phyloP scores from a whole-genome alignment of 2,113 vertebrate genomes.

The Prolemur simus region DNA sequence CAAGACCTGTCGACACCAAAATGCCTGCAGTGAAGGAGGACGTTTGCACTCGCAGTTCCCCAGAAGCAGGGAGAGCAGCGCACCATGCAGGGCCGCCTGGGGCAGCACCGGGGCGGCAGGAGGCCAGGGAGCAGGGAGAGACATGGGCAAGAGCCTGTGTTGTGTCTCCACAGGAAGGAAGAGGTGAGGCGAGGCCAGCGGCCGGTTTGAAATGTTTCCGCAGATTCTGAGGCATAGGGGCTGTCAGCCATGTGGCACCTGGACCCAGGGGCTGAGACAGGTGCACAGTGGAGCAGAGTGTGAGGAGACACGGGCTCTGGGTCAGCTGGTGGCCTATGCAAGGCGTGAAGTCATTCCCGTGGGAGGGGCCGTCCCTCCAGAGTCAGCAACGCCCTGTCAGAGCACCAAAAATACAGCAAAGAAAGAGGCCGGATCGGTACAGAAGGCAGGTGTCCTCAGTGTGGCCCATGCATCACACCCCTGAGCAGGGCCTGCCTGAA shows the following conservation, averaged over 20 bases:
- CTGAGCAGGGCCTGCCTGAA: background rate
- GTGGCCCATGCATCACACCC: background rate
- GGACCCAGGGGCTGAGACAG: too few relatives aligned
- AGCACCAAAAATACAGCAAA: background rate
- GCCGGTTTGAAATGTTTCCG: background rate
- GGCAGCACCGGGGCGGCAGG: background rate
- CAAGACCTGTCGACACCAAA: background rate
- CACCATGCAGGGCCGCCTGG: fast-evolving
- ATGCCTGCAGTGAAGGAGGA: background rate
- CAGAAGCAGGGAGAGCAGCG: background rate
- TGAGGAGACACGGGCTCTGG: background rate
- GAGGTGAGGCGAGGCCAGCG: fast-evolving
- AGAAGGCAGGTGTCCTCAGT: background rate
- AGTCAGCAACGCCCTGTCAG: background rate
- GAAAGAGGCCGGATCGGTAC: background rate
- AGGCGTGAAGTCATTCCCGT: background rate
- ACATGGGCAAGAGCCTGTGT: fast-evolving
- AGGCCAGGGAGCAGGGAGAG: background rate
- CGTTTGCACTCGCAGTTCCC: background rate
- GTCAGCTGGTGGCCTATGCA: background rate
- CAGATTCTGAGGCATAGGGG: background rate
- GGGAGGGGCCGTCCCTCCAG: background rate
- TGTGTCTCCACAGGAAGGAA: background rate
- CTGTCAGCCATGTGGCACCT: background rate
- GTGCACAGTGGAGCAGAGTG: fast-evolving